Evolutionary conservation across 2,797 vertebrate species (phyloP), one percentile per base, ranked within the genome.

Genomic region (Bufotes viridis): DNA sequence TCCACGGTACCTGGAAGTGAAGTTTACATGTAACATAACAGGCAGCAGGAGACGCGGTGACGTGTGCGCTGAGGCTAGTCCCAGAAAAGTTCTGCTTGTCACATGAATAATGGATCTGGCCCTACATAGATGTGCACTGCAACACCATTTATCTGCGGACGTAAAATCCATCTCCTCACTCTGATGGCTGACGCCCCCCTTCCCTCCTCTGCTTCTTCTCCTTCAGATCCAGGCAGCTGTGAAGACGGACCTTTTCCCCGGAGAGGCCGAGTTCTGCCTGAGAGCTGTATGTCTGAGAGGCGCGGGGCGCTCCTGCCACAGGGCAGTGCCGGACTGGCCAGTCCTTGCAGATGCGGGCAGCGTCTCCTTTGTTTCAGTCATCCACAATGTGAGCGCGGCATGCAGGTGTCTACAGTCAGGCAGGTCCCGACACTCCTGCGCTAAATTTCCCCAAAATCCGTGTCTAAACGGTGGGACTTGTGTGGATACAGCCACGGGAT

Each of bases 391-490:
- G 89, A 91, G 49, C 0, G 93, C 93, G 0, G 81, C 93, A 84
- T 98, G 97, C 90, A 90, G 91, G 80, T 97, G 97, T 89, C 87
- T 93, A 0, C 94, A 94, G 0, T 91, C 95, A 24, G 95, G 96
- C 2, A 93, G 93, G 75, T 76, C 93, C 58, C 96, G 97, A 89
- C 96, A 93, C 87, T 90, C 95, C 24, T 98, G 97, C 81, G 89
- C 93, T 3, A 92, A 95, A 1, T 96, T 97, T 92, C 94, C 95
- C 49, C 93, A 14, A 20, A 96, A 93, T 93, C 97, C 97, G 74
- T 98, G 97, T 91, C 95, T 96, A 92, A 97, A 97, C 0, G 96
- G 96, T 0, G 97, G 97, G 7, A 61, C 94, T 0, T 98, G 97
- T 58, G 83, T 94, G 49, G 96, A 97, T 93, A 96, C 95, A 2